Evolutionary conservation across 2,113 vertebrate species (phyloP).

Genomic region (Cephalopholis sonnerati): DNA sequence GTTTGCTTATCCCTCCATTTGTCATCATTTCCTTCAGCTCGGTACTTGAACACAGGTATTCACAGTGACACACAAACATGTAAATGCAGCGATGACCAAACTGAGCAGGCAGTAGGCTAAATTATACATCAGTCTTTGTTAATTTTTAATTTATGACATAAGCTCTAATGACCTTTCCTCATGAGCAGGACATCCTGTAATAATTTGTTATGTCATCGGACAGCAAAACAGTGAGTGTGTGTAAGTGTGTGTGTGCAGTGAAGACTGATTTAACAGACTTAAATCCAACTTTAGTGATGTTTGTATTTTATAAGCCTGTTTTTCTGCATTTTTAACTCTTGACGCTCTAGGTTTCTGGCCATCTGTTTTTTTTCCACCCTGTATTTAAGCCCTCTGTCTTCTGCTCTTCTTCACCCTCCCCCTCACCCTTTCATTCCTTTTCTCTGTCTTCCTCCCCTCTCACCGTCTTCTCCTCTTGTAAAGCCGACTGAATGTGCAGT

Average conservation of each 20-base stretch:
- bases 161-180: constrained; percentile 45
- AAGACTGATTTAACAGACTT: neutral
- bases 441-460: constrained; percentile 24
- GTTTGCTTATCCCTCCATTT: constrained; percentile 6
- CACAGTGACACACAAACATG: neutral
- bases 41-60: constrained; percentile 1
- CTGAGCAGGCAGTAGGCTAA: constrained; percentile 28
- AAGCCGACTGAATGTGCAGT: constrained; percentile 75
- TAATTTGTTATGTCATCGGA: constrained; percentile 40
- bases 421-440: neutral
- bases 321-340: neutral
- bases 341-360: neutral
- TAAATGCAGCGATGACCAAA: constrained; percentile 9
- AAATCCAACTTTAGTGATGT: neutral
- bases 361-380: neutral
- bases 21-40: constrained; percentile 34
- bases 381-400: neutral
- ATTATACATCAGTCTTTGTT: constrained; percentile 71
- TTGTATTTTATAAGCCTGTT: neutral
- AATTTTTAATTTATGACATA: constrained; percentile 67
- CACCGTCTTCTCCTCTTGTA: constrained; percentile 58
- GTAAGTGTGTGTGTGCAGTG: neutral
- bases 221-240: neutral
- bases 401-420: neutral
- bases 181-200: constrained; percentile 71